phyloP scores from a whole-genome alignment of 2,113 vertebrate genomes.

The Aspidoscelis tigris region DNA sequence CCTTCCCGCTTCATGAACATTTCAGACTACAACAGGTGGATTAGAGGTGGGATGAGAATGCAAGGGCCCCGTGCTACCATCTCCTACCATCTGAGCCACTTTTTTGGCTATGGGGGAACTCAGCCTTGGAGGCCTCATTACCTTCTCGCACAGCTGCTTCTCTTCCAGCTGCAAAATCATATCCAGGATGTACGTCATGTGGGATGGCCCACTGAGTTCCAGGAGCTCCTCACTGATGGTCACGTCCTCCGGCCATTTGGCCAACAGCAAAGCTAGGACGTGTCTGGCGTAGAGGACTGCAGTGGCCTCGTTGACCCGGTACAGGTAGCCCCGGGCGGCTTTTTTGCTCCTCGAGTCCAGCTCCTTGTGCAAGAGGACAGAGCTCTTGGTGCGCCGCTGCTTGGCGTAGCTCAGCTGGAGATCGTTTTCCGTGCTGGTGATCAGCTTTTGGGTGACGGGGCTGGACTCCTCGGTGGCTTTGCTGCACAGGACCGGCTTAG shows the following conservation, averaged over 20 bases:
- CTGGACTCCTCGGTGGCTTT: conserved; percentile 91
- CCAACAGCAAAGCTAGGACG: conserved; percentile 88
- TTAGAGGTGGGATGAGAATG: too few relatives aligned
- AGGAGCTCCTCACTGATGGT: conserved; percentile 89
- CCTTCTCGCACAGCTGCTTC: conserved; percentile 93
- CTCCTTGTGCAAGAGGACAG: conserved; percentile 92
- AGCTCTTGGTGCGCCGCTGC: conserved; percentile 93
- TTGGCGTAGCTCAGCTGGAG: conserved; percentile 95
- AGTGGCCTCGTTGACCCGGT: conserved; percentile 94
- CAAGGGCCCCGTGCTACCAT: too few relatives aligned
- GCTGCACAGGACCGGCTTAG: conserved; percentile 87
- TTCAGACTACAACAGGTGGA: too few relatives aligned
- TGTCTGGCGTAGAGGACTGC: conserved; percentile 93
- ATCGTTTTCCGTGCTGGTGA: conserved; percentile 93
- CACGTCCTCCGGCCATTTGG: conserved; percentile 87
- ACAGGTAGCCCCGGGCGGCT: conserved; percentile 89
- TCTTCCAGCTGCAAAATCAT: conserved; percentile 99
- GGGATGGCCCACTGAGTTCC: conserved; percentile 91
- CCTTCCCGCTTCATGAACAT: too few relatives aligned
- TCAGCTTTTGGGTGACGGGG: conserved; percentile 92
- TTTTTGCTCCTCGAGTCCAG: conserved; percentile 91
- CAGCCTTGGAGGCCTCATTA: conserved; percentile 49
- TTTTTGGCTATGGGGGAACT: too few relatives aligned
- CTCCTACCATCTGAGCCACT: too few relatives aligned
- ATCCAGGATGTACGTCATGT: conserved; percentile 97